Evolutionary conservation across 2,113 vertebrate species (phyloP).

Genomic region (Chionomys nivalis): DNA sequence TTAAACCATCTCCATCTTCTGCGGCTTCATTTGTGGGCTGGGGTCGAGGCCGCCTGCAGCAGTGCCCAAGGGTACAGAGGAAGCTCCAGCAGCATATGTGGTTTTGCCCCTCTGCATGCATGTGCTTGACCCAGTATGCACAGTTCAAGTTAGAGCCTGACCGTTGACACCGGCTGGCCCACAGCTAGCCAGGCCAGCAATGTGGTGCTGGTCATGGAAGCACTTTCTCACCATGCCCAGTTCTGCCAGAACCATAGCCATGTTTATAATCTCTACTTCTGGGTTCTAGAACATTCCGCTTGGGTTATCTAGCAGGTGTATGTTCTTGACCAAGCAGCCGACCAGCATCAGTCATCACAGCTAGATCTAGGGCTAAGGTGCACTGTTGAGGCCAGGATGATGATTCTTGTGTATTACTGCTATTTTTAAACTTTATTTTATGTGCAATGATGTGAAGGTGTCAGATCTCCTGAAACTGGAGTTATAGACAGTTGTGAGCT

Average conservation of each 20-base stretch:
- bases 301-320: neutral
- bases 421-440: too few relatives aligned
- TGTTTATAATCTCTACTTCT: neutral
- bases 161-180: neutral
- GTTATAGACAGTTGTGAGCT: too few relatives aligned
- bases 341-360: neutral
- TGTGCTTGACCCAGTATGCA: neutral
- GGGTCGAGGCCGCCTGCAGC: neutral
- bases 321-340: neutral
- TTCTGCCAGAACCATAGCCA: neutral
- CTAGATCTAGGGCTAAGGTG: neutral
- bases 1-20: neutral
- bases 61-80: neutral
- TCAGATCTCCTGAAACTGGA: too few relatives aligned
- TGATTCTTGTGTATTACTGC: neutral
- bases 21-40: neutral
- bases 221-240: neutral
- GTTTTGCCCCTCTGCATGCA: neutral
- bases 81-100: conserved; percentile 7
- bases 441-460: too few relatives aligned
- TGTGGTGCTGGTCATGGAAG: neutral
- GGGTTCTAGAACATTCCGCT: neutral
- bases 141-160: neutral
- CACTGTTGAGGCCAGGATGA: neutral
- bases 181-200: neutral